A percentile compares a stretch with the other conserved stretches of the same genome.
phyloP scores from a whole-genome alignment of 2,888 invertebrate genomes.

The Drosophila cognata region DNA sequence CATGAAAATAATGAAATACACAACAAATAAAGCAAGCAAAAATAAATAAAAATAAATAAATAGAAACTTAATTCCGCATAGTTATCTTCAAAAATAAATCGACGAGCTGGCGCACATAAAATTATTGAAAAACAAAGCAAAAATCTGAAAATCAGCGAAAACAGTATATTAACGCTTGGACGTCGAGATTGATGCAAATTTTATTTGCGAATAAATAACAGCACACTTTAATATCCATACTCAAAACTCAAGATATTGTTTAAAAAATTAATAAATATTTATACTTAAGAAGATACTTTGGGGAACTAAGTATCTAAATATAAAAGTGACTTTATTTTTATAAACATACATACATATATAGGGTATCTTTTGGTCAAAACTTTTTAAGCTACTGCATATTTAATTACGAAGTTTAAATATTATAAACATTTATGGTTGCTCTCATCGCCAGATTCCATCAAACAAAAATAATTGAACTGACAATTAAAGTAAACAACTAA shows the following conservation, averaged over 20 bases:
- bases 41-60: slow-evolving; percentile 29
- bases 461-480: slow-evolving; percentile 37
- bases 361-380: background rate
- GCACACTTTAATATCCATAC: background rate
- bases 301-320: background rate
- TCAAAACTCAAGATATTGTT: background rate
- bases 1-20: slow-evolving; percentile 26
- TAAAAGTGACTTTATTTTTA: background rate
- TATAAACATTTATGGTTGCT: slow-evolving; percentile 1
- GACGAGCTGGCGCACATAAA: slow-evolving; percentile 1
- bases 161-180: slow-evolving; percentile 12
- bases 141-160: background rate
- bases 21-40: slow-evolving; percentile 21
- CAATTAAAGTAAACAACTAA: slow-evolving; percentile 23
- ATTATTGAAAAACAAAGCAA: background rate
- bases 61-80: slow-evolving; percentile 39
- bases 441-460: background rate
- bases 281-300: background rate
- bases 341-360: background rate
- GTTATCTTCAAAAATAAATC: slow-evolving; percentile 16
- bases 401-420: slow-evolving; percentile 1
- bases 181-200: slow-evolving; percentile 15
- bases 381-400: background rate
- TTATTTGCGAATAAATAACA: slow-evolving; percentile 14
- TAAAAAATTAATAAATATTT: background rate